Evolutionary conservation across 1,140 invertebrate genomes (phyloP).

Genomic region (Bactericera cockerelli): DNA sequence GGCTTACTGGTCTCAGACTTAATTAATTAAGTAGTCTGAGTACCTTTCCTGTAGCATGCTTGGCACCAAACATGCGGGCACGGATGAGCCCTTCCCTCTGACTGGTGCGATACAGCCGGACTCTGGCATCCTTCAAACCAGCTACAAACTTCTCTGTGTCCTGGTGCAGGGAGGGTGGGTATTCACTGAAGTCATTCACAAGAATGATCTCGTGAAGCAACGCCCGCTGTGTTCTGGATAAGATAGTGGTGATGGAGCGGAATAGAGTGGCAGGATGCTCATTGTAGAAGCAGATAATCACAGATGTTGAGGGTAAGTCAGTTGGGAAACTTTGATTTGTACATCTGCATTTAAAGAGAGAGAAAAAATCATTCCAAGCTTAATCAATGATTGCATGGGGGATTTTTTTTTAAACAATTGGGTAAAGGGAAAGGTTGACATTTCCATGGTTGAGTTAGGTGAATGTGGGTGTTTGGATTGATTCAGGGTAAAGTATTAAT

Average conservation of each 20-base stretch:
- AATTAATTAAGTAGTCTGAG: too few species aligned
- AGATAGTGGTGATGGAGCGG: constrained; percentile 72
- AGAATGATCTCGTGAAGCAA: constrained; percentile 83
- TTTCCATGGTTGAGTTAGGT: too few species aligned
- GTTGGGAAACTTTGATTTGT: constrained; percentile 39
- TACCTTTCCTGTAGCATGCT: constrained; percentile 59
- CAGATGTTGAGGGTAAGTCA: constrained; percentile 53
- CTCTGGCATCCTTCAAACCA: constrained; percentile 35
- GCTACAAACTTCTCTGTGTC: constrained; percentile 46
- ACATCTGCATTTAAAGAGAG: constrained; percentile 40
- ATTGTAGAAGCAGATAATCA: constrained; percentile 94
- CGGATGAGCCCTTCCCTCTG: constrained; percentile 80
- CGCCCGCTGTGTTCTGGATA: constrained; percentile 59
- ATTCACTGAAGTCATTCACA: constrained; percentile 79
- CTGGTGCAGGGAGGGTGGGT: constrained; percentile 38
- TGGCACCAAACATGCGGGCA: constrained; percentile 81
- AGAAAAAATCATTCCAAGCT: too few species aligned
- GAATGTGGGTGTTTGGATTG: too few species aligned
- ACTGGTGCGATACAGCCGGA: constrained; percentile 60
- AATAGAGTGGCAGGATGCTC: constrained; percentile 81
- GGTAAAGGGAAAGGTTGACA: too few species aligned
- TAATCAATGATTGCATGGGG: too few species aligned
- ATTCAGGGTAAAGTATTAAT: too few species aligned
- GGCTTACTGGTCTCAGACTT: too few species aligned
- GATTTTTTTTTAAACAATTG: too few species aligned